A percentile compares a stretch with the other conserved stretches of the same genome.
Conservation (phyloP, 2,797 vertebrate species). For the Hybognathus amarus region DNA sequence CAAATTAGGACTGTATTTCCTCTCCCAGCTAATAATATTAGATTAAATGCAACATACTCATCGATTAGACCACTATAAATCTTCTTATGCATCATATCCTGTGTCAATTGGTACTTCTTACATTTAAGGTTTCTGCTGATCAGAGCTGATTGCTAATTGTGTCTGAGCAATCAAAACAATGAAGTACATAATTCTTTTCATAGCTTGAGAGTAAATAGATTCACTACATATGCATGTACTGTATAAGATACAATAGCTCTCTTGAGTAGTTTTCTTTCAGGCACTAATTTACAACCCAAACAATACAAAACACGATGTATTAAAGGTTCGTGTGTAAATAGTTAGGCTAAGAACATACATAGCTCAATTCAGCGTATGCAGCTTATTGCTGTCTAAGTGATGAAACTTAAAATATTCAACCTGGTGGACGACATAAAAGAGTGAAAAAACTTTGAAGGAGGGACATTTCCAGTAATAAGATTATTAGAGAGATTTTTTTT, state of each 20-base stretch:
- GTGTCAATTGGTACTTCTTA: conserved; percentile 50
- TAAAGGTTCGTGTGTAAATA: neutral
- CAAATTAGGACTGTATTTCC: conserved; percentile 16
- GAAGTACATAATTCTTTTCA: conserved; percentile 9
- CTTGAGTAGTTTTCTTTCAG: neutral
- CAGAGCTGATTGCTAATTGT: conserved; percentile 49
- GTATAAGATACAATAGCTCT: conserved; percentile 2
- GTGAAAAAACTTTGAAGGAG: neutral
- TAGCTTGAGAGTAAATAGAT: neutral
- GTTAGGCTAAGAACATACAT: neutral
- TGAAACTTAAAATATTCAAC: neutral
- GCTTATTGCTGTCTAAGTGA: neutral
- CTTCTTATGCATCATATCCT: conserved; percentile 43
- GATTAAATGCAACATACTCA: conserved; percentile 40
- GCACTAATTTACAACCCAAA: neutral
- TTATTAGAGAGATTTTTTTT: neutral
- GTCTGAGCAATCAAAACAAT: conserved; percentile 43
- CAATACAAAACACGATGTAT: neutral
- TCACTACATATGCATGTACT: neutral
- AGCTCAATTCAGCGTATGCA: neutral
- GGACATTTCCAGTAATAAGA: neutral
- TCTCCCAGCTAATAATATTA: neutral
- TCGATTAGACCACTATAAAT: conserved; percentile 11
- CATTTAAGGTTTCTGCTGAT: conserved; percentile 52
- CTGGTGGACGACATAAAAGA: neutral